Base-by-base conservation (phyloP, 2,797 vertebrate species). In the Trachurus trachurus region DNA sequence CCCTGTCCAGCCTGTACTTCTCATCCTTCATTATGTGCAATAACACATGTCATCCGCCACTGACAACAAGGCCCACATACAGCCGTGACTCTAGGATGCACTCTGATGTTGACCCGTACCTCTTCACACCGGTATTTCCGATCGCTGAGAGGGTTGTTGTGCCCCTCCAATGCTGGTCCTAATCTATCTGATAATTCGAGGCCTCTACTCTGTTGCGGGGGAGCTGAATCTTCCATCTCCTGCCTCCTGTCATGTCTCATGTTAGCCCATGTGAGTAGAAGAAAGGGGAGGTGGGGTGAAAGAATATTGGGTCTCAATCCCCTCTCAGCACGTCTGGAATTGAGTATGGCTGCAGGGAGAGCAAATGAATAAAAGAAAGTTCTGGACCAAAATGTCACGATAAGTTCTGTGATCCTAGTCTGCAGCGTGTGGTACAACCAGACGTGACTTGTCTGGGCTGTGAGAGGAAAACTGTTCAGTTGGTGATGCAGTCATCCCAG, bases 251-350 rank as follows among this genome's bases (percentile, higher is more conserved):
- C 63, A 57, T 66, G 74, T 76, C 82, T 79, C 72, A 54, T 50
- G 58, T 75, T 82, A 45, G 67, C 78, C 59, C 61, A 37, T 42
- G 16, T 58, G 53, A 78, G 65, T 17, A 37, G 56, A 64, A 52
- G 29, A 31, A 56, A 52, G 58, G 6, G 12, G 15, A 47, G 40
- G 69, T 54, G 34, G 50, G 22, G 16, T 17, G 31, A 53, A 39
- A 42, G 76, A 62, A 84, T 87, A 82, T 78, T 88, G 65, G 74
- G 72, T 77, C 83, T 85, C 54, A 71, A 45, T 87, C 68, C 71
- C 39, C 21, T 74, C 74, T 65, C 64, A 53, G 72, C 78, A 74
- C 44, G 53, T 71, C 72, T 70, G 60, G 77, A 71, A 77, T 64
- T 2, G 40, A 75, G 29, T 9, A 19, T 12, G 29, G 62, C 60